Evolutionary conservation across 2,888 invertebrate genomes (phyloP).

Genomic region (Lottia gigantea): DNA sequence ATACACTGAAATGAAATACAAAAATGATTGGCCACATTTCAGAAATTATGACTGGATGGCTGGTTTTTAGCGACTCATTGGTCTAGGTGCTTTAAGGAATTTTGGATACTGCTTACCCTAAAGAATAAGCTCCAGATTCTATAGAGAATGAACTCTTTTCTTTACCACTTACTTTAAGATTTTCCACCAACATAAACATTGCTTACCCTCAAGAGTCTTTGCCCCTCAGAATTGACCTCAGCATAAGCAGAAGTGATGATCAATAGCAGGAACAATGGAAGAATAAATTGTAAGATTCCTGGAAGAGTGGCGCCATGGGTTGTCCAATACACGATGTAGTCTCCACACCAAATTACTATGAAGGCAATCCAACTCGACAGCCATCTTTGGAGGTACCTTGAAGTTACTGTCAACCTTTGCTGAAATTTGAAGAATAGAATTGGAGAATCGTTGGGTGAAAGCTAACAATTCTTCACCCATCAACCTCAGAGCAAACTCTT

Average conservation of each 20-base stretch:
- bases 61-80: too few relatives aligned
- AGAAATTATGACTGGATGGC: too few relatives aligned
- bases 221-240: conserved; percentile 70
- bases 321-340: conserved; percentile 68
- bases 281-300: conserved; percentile 65
- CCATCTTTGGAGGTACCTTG: conserved; percentile 68
- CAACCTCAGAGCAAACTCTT: too few relatives aligned
- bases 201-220: conserved; percentile 65
- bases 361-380: conserved; percentile 66
- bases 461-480: too few relatives aligned
- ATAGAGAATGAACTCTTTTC: too few relatives aligned
- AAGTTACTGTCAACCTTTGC: conserved; percentile 66
- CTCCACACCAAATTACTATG: conserved; percentile 64
- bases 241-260: conserved; percentile 68
- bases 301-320: conserved; percentile 58
- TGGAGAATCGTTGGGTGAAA: too few relatives aligned
- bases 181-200: too few relatives aligned
- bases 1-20: conserved; percentile 60
- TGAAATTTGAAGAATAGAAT: too few relatives aligned
- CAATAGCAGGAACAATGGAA: conserved; percentile 66
- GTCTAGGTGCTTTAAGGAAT: too few relatives aligned
- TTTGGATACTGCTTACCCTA: too few relatives aligned
- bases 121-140: too few relatives aligned
- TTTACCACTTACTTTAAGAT: too few relatives aligned
- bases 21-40: not conserved